Conservation (phyloP, 2,113 vertebrate genomes). For the Aspiorhynchus laticeps region DNA sequence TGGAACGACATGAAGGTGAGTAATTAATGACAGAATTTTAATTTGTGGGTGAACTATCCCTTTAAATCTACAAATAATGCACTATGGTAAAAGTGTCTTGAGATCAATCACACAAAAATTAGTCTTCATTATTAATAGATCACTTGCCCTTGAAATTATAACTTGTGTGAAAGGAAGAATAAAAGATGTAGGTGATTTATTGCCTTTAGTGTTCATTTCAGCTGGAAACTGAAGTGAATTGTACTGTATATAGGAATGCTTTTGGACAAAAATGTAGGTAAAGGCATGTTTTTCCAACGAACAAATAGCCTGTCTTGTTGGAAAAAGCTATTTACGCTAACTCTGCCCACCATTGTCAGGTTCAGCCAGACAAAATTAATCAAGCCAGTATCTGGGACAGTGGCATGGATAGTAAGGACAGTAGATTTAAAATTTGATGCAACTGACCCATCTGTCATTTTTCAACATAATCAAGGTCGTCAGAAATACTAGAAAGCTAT, state of each 20-base stretch:
- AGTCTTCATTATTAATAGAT: too few relatives aligned
- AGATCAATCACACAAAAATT: too few relatives aligned
- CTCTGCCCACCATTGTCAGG: neutral
- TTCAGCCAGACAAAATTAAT: neutral
- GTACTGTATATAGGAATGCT: neutral
- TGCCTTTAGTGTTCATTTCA: neutral
- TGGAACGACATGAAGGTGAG: too few relatives aligned
- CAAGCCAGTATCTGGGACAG: neutral
- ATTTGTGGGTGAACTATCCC: too few relatives aligned
- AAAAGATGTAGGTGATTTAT: neutral
- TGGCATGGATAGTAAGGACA: neutral
- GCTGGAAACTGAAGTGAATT: slow-evolving; percentile 27
- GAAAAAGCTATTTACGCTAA: neutral
- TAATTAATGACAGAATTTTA: too few relatives aligned
- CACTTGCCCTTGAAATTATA: neutral
- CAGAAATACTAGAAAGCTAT: neutral
- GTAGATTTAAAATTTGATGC: neutral
- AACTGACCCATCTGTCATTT: neutral
- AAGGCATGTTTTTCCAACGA: neutral
- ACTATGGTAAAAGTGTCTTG: too few relatives aligned
- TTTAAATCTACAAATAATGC: neutral
- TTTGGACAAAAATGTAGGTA: neutral
- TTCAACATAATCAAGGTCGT: neutral
- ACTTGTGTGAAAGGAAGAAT: neutral
- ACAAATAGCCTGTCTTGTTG: neutral